A percentile compares a stretch with the other conserved stretches of the same genome.
Evolutionary conservation across 2,888 invertebrate species (phyloP).

Genomic region (Agrypnus murinus): DNA sequence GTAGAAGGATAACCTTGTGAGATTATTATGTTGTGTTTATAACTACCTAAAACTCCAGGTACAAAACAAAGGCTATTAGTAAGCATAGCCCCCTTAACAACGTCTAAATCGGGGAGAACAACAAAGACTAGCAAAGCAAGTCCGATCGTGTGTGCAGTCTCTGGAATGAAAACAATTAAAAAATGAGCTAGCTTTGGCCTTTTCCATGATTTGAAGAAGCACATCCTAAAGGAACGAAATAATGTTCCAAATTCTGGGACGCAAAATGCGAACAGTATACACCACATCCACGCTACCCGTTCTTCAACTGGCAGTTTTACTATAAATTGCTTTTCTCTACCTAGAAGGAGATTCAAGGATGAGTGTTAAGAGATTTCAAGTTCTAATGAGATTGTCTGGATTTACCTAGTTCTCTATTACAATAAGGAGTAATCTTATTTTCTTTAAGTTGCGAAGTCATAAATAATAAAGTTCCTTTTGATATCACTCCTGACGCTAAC

Average conservation of each 20-base stretch:
- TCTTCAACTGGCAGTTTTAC: constrained; percentile 89
- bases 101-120: constrained; percentile 93
- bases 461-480: constrained; percentile 91
- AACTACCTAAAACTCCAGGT: constrained; percentile 81
- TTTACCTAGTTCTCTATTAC: constrained; percentile 89
- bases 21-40: background rate
- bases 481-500: constrained; percentile 87
- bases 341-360: constrained; percentile 71
- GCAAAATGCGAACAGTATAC: constrained; percentile 88
- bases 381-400: background rate
- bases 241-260: constrained; percentile 92
- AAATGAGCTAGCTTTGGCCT: constrained; percentile 80
- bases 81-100: constrained; percentile 95
- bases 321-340: constrained; percentile 90
- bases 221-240: constrained; percentile 89
- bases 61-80: constrained; percentile 96
- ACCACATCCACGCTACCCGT: constrained; percentile 95
- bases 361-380: constrained; percentile 9
- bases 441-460: constrained; percentile 93
- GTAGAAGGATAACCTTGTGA: background rate
- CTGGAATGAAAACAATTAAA: constrained; percentile 85
- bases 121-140: constrained; percentile 90
- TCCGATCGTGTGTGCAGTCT: constrained; percentile 92
- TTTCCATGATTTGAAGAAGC: constrained; percentile 92
- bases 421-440: constrained; percentile 84